Conservation (phyloP, 2,888 invertebrate species). For the Strigamia crassipes region DNA sequence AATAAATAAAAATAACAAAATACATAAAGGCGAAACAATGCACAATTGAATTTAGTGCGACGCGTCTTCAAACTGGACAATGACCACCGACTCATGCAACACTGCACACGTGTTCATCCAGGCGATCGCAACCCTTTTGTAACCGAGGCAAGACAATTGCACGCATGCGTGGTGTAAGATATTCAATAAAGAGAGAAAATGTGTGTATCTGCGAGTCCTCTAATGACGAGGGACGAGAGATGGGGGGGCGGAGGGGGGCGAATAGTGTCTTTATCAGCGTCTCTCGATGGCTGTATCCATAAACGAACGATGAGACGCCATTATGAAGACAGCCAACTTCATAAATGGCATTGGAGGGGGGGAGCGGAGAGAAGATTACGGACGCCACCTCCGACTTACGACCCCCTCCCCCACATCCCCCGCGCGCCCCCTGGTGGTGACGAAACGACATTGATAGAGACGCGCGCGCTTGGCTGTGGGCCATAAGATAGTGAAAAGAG, state of each 20-base stretch:
- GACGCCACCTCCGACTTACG: slow-evolving; percentile 30
- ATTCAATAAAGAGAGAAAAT: slow-evolving; percentile 9
- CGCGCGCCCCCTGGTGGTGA: slow-evolving; percentile 22
- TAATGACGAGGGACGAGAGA: neutral
- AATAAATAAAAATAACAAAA: neutral
- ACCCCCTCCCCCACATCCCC: slow-evolving; percentile 14
- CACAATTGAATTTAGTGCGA: slow-evolving; percentile 17
- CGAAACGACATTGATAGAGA: slow-evolving; percentile 30
- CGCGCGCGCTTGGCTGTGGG: slow-evolving; percentile 10
- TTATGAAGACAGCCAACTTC: slow-evolving; percentile 30
- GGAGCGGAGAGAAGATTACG: slow-evolving; percentile 13
- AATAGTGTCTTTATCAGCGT: slow-evolving; percentile 20
- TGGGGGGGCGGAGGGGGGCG: neutral
- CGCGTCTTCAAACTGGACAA: slow-evolving; percentile 12
- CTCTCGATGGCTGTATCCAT: slow-evolving; percentile 30
- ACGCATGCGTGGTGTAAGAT: slow-evolving; percentile 26
- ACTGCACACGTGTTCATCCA: slow-evolving; percentile 7
- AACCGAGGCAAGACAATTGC: neutral
- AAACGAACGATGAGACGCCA: slow-evolving; percentile 30
- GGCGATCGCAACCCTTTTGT: neutral
- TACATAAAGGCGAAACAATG: slow-evolving; percentile 1
- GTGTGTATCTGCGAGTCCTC: neutral
- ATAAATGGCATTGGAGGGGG: neutral
- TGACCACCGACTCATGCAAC: neutral
- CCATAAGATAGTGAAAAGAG: slow-evolving; percentile 19